Evolutionary conservation across 2,888 invertebrate species (phyloP).

Genomic region (Drosophila percnosoma): DNA sequence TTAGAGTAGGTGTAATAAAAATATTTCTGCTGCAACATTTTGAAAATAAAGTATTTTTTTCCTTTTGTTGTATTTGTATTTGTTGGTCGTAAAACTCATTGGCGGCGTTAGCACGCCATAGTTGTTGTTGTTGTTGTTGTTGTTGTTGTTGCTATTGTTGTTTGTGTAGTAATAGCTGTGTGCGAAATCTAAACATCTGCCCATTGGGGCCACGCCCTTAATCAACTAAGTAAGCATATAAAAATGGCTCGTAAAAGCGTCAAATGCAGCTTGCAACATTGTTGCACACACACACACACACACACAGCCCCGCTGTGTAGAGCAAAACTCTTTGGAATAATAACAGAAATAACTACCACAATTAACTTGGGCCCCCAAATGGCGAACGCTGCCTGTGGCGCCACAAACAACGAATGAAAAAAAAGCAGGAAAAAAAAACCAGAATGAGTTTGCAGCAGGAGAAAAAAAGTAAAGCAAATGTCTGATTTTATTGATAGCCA

Average conservation of each 20-base stretch:
- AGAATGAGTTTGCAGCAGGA: constrained; percentile 7
- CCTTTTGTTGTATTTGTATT: constrained; percentile 32
- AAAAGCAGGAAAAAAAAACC: background rate
- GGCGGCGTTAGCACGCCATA: constrained; percentile 47
- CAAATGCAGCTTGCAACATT: constrained; percentile 73
- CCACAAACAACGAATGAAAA: constrained; percentile 40
- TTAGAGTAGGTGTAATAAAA: constrained; percentile 38
- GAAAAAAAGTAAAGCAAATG: constrained; percentile 41
- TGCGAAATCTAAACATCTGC: constrained; percentile 71
- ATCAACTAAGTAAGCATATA: constrained; percentile 81
- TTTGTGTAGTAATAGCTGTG: constrained; percentile 23
- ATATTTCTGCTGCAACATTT: constrained; percentile 42
- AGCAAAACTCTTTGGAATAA: constrained; percentile 37
- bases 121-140: constrained; percentile 5
- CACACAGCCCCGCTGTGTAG: background rate
- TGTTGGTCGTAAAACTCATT: constrained; percentile 53
- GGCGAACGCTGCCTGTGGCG: constrained; percentile 54
- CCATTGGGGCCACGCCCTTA: constrained; percentile 70
- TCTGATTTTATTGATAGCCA: constrained; percentile 61
- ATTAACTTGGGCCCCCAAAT: constrained; percentile 74
- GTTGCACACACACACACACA: constrained; percentile 37
- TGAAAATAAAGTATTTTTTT: constrained; percentile 17
- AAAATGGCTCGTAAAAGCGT: constrained; percentile 74
- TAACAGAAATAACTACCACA: constrained; percentile 76
- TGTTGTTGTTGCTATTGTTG: background rate